Evolutionary conservation across 2,888 invertebrate genomes (phyloP), one percentile per base, ranked within the genome.

Genomic region (Lissocephala sabroskyi): DNA sequence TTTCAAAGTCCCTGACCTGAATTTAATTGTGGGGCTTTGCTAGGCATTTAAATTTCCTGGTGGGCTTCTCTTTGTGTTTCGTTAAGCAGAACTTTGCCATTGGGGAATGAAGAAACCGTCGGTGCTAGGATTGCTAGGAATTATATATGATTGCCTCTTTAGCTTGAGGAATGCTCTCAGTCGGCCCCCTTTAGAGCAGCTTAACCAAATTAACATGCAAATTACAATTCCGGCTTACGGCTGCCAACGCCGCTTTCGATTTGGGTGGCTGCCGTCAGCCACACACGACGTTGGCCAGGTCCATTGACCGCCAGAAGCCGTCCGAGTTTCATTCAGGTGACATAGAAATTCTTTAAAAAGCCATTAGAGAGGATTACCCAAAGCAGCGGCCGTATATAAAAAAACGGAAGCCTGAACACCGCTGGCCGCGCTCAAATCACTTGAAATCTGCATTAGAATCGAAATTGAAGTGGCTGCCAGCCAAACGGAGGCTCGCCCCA

Each of bases 321-420:
- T 40, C 26, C 9, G 16, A 35, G n/a, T n/a, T n/a, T n/a, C n/a
- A n/a, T n/a, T n/a, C n/a, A n/a, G n/a, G n/a, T n/a, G 33, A 32
- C 54, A 45, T 14, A 37, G 13, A 65, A 64, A 65, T 73, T 62
- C 63, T 76, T 66, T 73, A 74, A 73, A 79, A 76, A 61, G 45
- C 59, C 63, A 76, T 78, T 73, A 73, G 60, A 62, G 54, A 45
- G 48, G 75, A 62, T 75, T 76, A 76, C 62, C 56, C 49, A 62
- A 61, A n/a, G n/a, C n/a, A n/a, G n/a, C n/a, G n/a, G n/a, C n/a
- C n/a, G n/a, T n/a, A n/a, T n/a, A n/a, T n/a, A n/a, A n/a, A n/a
- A n/a, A 47, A 28, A 48, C 42, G 29, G 47, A 42, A 48, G 47
- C 47, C 36, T 48, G 17, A 33, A 29, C 13, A 13, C 14, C 14